phyloP scores from a whole-genome alignment of 2,888 invertebrate species.

The Ecdyonurus torrentis region DNA sequence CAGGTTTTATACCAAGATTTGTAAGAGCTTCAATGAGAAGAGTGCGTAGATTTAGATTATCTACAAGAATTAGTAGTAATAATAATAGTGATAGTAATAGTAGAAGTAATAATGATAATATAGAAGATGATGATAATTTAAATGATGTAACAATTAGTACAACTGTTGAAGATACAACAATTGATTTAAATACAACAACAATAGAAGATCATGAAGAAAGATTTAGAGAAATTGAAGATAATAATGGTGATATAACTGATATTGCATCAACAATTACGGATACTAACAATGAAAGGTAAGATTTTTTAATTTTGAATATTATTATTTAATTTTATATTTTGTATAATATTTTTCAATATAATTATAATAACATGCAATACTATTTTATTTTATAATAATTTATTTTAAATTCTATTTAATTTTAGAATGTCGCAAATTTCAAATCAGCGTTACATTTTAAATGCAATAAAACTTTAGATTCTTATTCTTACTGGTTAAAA shows the following conservation, averaged over 20 bases:
- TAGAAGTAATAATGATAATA: not conserved
- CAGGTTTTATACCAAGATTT: not conserved
- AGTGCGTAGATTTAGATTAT: not conserved
- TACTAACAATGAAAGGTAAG: not conserved
- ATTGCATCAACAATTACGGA: not conserved
- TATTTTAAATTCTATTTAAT: too few relatives aligned
- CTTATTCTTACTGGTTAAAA: too few relatives aligned
- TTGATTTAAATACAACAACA: not conserved
- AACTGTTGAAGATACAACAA: not conserved
- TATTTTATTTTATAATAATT: too few relatives aligned
- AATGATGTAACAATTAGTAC: not conserved
- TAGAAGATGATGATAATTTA: too few relatives aligned
- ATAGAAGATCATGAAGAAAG: not conserved
- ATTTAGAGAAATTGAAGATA: not conserved
- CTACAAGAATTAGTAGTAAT: not conserved
- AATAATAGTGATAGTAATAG: not conserved
- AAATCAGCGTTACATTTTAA: too few relatives aligned
- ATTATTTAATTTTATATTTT: not conserved
- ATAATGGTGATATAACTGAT: not conserved
- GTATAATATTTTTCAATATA: not conserved
- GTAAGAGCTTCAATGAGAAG: not conserved
- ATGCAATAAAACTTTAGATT: too few relatives aligned
- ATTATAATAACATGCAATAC: not conserved
- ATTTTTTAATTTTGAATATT: not conserved
- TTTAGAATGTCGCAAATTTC: too few relatives aligned